phyloP scores from a whole-genome alignment of 2,113 vertebrate species.

The Crotalus viridis region DNA sequence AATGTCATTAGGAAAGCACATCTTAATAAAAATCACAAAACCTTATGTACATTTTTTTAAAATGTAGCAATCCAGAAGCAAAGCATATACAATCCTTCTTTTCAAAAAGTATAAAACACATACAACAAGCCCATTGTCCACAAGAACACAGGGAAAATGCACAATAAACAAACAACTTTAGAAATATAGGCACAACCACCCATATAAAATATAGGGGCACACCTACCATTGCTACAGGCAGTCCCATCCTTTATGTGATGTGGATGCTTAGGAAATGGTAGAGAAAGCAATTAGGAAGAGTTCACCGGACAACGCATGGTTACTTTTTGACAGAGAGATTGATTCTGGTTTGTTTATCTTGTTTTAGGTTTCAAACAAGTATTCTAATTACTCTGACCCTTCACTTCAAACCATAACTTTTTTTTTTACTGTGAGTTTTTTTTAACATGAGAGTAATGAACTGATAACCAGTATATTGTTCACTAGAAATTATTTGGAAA shows the following conservation, averaged over 20 bases:
- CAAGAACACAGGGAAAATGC: neutral
- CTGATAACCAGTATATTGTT: slow-evolving; percentile 30
- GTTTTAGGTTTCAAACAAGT: slow-evolving; percentile 13
- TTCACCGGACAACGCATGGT: neutral
- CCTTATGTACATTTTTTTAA: neutral
- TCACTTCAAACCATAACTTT: neutral
- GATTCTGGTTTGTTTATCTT: neutral
- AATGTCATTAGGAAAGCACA: neutral
- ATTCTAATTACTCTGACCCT: neutral
- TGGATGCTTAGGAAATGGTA: neutral
- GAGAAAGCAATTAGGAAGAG: neutral
- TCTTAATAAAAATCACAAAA: neutral
- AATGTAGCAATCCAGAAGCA: neutral
- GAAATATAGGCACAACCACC: neutral
- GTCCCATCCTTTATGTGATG: neutral
- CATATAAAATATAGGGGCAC: neutral
- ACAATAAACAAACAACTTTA: neutral
- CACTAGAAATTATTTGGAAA: slow-evolving; percentile 35
- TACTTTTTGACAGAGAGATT: neutral
- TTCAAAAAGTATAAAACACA: neutral
- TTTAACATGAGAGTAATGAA: neutral
- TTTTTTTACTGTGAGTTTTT: neutral
- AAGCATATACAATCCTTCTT: neutral
- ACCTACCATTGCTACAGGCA: neutral
- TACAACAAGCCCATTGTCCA: neutral